Conservation (phyloP, 2,888 invertebrate genomes). For the Volucella zonaria region DNA sequence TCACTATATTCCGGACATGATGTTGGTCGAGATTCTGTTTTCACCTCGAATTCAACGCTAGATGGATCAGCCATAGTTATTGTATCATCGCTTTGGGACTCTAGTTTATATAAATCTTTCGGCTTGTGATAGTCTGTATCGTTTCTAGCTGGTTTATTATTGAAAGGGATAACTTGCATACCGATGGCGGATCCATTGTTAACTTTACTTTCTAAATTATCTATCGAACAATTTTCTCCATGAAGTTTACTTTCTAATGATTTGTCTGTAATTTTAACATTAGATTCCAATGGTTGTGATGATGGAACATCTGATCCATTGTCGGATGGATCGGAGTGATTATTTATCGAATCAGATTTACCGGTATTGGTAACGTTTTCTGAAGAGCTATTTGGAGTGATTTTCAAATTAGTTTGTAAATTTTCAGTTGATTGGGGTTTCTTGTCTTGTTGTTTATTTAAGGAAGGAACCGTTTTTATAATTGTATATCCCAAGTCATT, state of each 20-base stretch:
- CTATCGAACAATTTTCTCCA: neutral
- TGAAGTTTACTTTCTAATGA: conserved; percentile 75
- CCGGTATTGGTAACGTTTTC: too few relatives aligned
- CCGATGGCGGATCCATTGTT: conserved; percentile 76
- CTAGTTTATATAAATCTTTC: conserved; percentile 55
- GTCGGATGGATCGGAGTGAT: neutral
- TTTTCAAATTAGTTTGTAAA: conserved; percentile 78
- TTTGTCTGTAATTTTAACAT: conserved; percentile 76
- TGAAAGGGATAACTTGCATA: neutral
- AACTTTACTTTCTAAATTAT: conserved; percentile 78
- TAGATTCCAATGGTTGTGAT: conserved; percentile 42
- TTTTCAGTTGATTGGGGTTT: conserved; percentile 78
- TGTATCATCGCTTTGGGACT: conserved; percentile 67
- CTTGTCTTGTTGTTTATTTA: conserved; percentile 65
- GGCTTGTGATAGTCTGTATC: conserved; percentile 40
- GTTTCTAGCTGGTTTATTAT: conserved; percentile 71
- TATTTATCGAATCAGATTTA: too few relatives aligned
- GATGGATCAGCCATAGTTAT: conserved; percentile 43
- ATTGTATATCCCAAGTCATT: neutral
- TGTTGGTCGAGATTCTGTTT: conserved; percentile 71
- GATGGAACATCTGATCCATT: conserved; percentile 23
- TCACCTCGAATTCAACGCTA: conserved; percentile 63
- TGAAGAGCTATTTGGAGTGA: conserved; percentile 14
- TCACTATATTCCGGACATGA: conserved; percentile 78
- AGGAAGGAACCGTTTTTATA: neutral